A percentile compares a stretch with the other conserved stretches of the same genome.
These are phyloP conservation scores for Drosophila recens DNA, from an alignment of 2,888 invertebrate genomes.

Conservation along the genomic window DNA sequence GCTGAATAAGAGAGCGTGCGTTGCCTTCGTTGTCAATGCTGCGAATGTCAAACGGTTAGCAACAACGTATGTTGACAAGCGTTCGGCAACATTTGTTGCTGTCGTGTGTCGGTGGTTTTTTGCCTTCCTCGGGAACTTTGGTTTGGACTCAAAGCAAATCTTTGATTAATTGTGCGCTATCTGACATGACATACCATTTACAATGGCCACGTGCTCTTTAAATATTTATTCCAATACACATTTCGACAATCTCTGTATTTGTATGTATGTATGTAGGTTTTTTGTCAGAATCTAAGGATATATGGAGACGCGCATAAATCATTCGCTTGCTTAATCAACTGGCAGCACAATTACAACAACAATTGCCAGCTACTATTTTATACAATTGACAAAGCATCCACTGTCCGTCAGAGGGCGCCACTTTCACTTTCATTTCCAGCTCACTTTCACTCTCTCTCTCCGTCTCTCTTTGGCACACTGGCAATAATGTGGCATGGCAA, in stretches of 20 bases:
- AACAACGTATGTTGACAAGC: slow-evolving; percentile 32
- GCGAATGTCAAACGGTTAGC: slow-evolving; percentile 42
- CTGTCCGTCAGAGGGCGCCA: slow-evolving; percentile 47
- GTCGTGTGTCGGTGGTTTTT: background rate
- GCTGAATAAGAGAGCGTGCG: slow-evolving; percentile 46
- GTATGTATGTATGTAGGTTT: background rate
- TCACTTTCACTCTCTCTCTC: background rate
- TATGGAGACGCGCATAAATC: slow-evolving; percentile 59
- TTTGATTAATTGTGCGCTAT: slow-evolving; percentile 75
- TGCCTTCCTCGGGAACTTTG: slow-evolving; percentile 26
- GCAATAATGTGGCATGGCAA: slow-evolving; percentile 28
- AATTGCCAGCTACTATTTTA: slow-evolving; percentile 30
- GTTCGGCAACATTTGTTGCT: slow-evolving; percentile 5
- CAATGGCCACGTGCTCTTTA: slow-evolving; percentile 79
- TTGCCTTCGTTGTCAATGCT: slow-evolving; percentile 15
- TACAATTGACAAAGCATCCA: slow-evolving; percentile 43
- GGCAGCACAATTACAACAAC: slow-evolving; percentile 34
- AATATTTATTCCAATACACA: slow-evolving; percentile 63
- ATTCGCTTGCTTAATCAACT: slow-evolving; percentile 42
- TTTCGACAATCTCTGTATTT: background rate
- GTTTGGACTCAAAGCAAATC: slow-evolving; percentile 63
- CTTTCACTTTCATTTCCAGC: slow-evolving; percentile 12
- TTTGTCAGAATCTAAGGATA: background rate
- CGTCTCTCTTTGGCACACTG: slow-evolving; percentile 13
- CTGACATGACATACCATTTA: slow-evolving; percentile 77